Evolutionary conservation across 2,888 invertebrate species (phyloP).

Genomic region (Argyra leucocephala): DNA sequence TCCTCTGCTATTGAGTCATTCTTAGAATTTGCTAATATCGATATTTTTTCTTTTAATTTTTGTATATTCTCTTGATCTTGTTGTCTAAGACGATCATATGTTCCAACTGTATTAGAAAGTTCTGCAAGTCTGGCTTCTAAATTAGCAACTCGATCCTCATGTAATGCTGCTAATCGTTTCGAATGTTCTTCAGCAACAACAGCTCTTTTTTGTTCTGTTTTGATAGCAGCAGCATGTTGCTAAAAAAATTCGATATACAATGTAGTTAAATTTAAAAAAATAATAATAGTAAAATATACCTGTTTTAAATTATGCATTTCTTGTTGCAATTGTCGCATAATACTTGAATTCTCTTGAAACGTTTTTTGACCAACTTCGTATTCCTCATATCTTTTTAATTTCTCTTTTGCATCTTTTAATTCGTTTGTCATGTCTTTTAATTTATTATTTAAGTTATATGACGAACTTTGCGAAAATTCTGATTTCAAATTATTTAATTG

Average conservation of each 20-base stretch:
- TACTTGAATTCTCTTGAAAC: conserved; percentile 45
- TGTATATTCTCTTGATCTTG: conserved; percentile 65
- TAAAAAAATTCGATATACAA: conserved; percentile 17
- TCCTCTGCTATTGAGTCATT: neutral
- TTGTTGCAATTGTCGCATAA: conserved; percentile 57
- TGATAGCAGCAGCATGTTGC: conserved; percentile 59
- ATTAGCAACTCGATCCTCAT: conserved; percentile 66
- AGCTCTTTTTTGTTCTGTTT: conserved; percentile 64
- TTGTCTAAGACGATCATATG: conserved; percentile 61
- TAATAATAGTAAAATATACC: neutral
- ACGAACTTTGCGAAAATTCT: conserved; percentile 37
- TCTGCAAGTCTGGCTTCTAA: conserved; percentile 70
- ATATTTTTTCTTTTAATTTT: conserved; percentile 45
- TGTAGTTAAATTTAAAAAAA: no score
- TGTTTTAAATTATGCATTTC: conserved; percentile 65
- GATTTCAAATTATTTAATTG: conserved; percentile 49
- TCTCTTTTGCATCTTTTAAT: conserved; percentile 53
- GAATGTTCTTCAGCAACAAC: conserved; percentile 64
- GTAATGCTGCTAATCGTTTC: conserved; percentile 55
- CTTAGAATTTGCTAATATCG: conserved; percentile 27
- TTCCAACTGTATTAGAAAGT: conserved; percentile 66
- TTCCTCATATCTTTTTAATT: conserved; percentile 54
- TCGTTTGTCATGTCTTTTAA: conserved; percentile 51
- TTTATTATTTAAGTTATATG: conserved; percentile 34
- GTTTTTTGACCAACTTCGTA: conserved; percentile 18